Conservation (phyloP, 2,888 invertebrate species). For the Euphydryas editha region DNA sequence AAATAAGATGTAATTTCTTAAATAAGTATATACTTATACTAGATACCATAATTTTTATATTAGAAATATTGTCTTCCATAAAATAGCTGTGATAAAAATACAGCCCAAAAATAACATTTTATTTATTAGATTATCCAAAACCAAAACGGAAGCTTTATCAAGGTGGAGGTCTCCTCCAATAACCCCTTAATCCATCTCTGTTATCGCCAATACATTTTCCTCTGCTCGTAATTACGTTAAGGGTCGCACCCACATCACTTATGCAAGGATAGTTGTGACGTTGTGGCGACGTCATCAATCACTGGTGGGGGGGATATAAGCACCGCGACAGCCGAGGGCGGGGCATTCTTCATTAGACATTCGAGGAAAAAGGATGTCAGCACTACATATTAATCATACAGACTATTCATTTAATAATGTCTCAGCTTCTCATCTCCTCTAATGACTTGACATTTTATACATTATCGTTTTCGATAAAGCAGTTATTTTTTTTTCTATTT, state of each 20-base stretch:
- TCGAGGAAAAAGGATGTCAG: slow-evolving; percentile 59
- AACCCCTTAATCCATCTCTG: slow-evolving; percentile 44
- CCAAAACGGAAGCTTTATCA: slow-evolving; percentile 10
- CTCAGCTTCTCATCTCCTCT: slow-evolving; percentile 41
- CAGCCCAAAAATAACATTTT: background rate
- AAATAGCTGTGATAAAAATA: no score
- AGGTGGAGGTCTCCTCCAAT: slow-evolving; percentile 26
- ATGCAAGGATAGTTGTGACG: slow-evolving; percentile 57
- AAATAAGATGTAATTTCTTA: no score
- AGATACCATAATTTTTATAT: no score
- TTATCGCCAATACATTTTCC: slow-evolving; percentile 44
- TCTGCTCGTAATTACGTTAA: slow-evolving; percentile 60
- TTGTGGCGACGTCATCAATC: slow-evolving; percentile 73
- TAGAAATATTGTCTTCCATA: no score
- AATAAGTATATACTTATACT: no score
- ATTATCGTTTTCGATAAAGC: background rate
- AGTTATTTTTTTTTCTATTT: background rate
- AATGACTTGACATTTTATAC: slow-evolving; percentile 30
- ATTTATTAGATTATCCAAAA: background rate
- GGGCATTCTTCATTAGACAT: slow-evolving; percentile 68
- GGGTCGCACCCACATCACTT: slow-evolving; percentile 64
- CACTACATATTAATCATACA: slow-evolving; percentile 66
- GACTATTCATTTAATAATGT: slow-evolving; percentile 45
- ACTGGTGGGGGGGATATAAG: slow-evolving; percentile 55
- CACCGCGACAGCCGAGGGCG: slow-evolving; percentile 54